phyloP scores from a whole-genome alignment of 2,888 invertebrate species.

The Drosophila eohydei region DNA sequence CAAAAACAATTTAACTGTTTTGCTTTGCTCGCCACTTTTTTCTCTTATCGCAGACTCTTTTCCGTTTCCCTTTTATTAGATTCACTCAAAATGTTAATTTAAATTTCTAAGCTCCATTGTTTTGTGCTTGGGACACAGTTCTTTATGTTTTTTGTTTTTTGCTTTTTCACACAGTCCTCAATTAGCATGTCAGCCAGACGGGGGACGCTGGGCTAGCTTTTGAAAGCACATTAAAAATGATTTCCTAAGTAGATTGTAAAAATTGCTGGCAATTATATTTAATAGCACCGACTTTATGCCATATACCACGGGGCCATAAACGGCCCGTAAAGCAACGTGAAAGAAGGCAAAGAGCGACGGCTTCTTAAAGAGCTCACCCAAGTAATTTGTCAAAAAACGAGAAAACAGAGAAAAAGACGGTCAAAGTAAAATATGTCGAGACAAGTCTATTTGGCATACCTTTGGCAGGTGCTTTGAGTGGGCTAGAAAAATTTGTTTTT shows the following conservation, averaged over 20 bases:
- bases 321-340: constrained; percentile 37
- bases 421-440: constrained; percentile 5
- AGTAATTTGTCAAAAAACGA: constrained; percentile 55
- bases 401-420: constrained; percentile 23
- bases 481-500: constrained; percentile 3
- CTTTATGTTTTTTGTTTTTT: neutral
- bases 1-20: constrained; percentile 68
- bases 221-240: constrained; percentile 72
- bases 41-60: constrained; percentile 8
- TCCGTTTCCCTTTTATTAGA: constrained; percentile 56
- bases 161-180: constrained; percentile 39
- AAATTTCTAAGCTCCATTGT: constrained; percentile 71
- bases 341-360: constrained; percentile 27
- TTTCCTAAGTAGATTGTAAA: constrained; percentile 77
- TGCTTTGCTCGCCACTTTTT: constrained; percentile 48
- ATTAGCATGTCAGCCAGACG: constrained; percentile 58
- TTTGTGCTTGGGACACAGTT: constrained; percentile 40
- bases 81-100: constrained; percentile 73
- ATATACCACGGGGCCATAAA: constrained; percentile 60
- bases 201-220: constrained; percentile 13
- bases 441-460: constrained; percentile 9
- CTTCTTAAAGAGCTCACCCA: constrained; percentile 29
- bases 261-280: constrained; percentile 77
- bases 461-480: neutral
- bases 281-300: constrained; percentile 62